Conservation (phyloP, 2,888 invertebrate species). For the Drosophila neoperkinsi region DNA sequence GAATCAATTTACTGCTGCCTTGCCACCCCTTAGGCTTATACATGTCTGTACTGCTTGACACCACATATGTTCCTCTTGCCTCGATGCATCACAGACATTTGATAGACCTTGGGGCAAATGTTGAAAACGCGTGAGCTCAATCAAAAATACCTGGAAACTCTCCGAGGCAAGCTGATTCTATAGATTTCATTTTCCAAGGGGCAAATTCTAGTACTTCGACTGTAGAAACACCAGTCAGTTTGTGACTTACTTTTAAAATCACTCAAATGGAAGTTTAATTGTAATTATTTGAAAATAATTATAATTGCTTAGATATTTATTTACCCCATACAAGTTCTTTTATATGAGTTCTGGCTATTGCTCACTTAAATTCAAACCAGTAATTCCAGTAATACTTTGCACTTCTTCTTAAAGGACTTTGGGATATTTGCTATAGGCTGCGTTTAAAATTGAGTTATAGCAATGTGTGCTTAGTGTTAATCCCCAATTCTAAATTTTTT, state of each 20-base stretch:
- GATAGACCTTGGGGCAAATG: not conserved
- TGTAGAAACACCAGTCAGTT: not conserved
- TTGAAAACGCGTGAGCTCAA: not conserved
- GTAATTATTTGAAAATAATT: not conserved
- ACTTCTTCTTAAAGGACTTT: not conserved
- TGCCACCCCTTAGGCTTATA: not conserved
- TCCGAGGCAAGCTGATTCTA: not conserved
- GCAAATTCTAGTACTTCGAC: not conserved
- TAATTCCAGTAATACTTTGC: not conserved
- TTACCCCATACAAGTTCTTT: not conserved
- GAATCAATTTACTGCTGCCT: not conserved
- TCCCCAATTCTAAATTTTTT: not conserved
- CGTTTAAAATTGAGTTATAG: not conserved
- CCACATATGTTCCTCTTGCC: not conserved
- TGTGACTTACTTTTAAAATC: not conserved
- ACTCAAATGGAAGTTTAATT: not conserved
- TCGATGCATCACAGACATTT: not conserved
- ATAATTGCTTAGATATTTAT: not conserved
- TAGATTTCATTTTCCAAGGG: not conserved
- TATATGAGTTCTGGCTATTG: not conserved
- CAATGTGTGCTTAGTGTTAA: not conserved
- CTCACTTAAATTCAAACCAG: not conserved
- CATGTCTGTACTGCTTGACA: not conserved
- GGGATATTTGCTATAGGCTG: not conserved
- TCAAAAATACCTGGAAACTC: not conserved